Conservation (phyloP, 1,140 invertebrate species). For the Drosophila virilis region DNA sequence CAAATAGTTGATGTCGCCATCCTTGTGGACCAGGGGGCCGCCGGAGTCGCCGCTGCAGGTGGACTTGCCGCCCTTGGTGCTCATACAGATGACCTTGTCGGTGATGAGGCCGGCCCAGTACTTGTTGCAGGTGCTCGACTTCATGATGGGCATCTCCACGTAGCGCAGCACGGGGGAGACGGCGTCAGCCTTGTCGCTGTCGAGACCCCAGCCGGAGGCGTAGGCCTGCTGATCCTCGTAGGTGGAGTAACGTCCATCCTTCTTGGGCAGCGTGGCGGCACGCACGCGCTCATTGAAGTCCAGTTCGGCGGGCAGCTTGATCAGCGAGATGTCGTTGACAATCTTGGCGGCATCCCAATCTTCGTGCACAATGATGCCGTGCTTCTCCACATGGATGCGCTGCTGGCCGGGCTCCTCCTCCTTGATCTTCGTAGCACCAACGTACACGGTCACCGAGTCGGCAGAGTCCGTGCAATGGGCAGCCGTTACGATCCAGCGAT, state of each 20-base stretch:
- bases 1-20: conserved; percentile 29
- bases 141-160: conserved; percentile 63
- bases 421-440: conserved; percentile 37
- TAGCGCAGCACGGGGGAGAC: conserved; percentile 55
- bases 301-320: conserved; percentile 76
- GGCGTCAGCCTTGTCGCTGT: conserved; percentile 63
- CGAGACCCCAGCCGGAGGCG: conserved; percentile 84
- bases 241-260: conserved; percentile 52
- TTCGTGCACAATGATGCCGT: conserved; percentile 57
- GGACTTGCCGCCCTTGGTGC: conserved; percentile 56
- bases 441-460: conserved; percentile 43
- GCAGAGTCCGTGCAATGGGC: conserved; percentile 66
- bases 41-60: conserved; percentile 74
- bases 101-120: conserved; percentile 49
- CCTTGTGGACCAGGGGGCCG: conserved; percentile 60
- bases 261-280: conserved; percentile 77
- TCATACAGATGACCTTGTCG: conserved; percentile 69
- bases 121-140: conserved; percentile 39
- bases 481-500: conserved; percentile 69
- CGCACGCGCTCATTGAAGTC: conserved; percentile 67
- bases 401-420: conserved; percentile 59
- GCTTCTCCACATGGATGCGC: conserved; percentile 45
- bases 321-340: conserved; percentile 83
- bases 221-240: conserved; percentile 74
- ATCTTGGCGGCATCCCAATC: conserved; percentile 50